Base-by-base conservation (phyloP, 2,888 invertebrate genomes). In the Lasioglossum lativentre region DNA sequence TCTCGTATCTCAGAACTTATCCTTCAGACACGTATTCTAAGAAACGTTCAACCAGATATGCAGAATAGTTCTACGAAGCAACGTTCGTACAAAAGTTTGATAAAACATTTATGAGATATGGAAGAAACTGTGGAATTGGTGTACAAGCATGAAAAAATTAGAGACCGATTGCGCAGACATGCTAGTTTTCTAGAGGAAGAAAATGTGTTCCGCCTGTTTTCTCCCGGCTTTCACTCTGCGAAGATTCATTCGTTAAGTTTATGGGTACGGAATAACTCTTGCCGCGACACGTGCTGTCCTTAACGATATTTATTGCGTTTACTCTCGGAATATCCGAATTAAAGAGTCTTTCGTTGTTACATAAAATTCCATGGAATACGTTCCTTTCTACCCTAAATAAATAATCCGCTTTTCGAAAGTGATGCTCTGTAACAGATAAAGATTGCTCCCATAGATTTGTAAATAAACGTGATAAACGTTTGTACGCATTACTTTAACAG, bases 181-280 rank as follows among this genome's bases (percentile, higher is more conserved):
- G 23, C 70, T 40, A 40, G 70, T 38, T 70, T 70, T 70, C 40
- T 66, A n/a, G 76, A 34, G 14, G 45, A 63, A 63, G 76, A 63
- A 76, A 76, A 40, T 40, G n/a, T 70, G 38, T 68, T 68, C 40
- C 70, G 40, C 14, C 40, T 70, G 70, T 70, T 70, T 70, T 70
- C 70, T 70, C 70, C 12, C 70, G 23, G 70, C 70, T 70, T 70
- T 70, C 70, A 70, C 70, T 40, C 14, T 12, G 23, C 70, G 70
- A 70, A 70, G 70, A 70, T 70, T 70, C 70, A 40, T 70, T 70
- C 70, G 70, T 70, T 70, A 70, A 40, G 70, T 70, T 40, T 70
- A 70, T 70, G n/a, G 70, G 10, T 6, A 70, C 40, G 19, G 10
- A 70, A 40, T 70, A 70, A 38, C 40, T 45, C 71, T 27, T 70